Evolutionary conservation across 2,797 vertebrate genomes (phyloP), one percentile per base, ranked within the genome.

Genomic region (Poeciliopsis presidionis): DNA sequence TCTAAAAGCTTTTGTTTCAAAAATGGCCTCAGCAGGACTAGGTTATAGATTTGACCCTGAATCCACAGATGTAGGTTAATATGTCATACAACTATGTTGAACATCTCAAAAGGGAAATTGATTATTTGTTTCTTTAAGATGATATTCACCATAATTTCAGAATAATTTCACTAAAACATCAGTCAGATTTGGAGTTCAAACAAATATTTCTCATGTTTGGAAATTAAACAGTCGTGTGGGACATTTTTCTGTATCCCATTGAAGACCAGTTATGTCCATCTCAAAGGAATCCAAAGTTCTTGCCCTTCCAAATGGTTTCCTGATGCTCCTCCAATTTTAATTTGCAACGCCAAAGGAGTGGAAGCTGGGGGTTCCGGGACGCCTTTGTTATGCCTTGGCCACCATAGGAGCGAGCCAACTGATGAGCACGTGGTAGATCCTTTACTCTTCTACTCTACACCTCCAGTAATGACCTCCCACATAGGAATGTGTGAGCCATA

Each of bases 301-400:
- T 81, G 87, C 51, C 85, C 77, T 85, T 81, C 87, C 93, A 94
- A 93, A 94, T 94, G 94, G 90, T 89, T 95, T 89, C 85, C 86
- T 55, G 91, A 93, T 93, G 89, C 85, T 78, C 79, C 84, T 83
- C 81, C 61, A 36, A 91, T 90, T 89, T 86, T 90, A 92, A 94
- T 93, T 88, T 86, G 84, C 25, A 16, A 85, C 2, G 77, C 81
- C 76, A 87, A 88, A 87, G 63, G 74, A 90, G 74, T 88, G 83
- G 86, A 91, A 82, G 80, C 72, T 79, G 45, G 16, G 9, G 9
- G 47, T 13, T 30, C 28, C 93, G 88, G 92, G 81, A 83, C 25
- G 79, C 63, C 79, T 59, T 36, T 63, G 61, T 63, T 20, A 7
- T 36, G 33, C 7, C 33, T 9, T 63, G 16, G 76, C 81, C 88